phyloP scores from a whole-genome alignment of 2,888 invertebrate genomes.

The Fragum whitleyi region DNA sequence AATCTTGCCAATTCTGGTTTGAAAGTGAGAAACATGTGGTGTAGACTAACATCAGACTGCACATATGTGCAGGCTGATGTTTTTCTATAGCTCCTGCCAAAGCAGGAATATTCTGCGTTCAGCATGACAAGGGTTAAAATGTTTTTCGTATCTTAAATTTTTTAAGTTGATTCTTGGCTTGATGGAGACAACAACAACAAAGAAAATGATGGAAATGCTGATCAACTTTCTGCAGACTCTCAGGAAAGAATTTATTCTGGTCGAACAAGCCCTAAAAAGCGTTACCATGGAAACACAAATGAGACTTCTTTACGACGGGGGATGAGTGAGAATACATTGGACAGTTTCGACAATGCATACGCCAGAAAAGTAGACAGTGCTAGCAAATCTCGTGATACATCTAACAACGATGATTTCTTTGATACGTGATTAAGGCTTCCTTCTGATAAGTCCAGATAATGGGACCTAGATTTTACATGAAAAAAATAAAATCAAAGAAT shows the following conservation, averaged over 20 bases:
- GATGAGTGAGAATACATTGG: slow-evolving; percentile 77
- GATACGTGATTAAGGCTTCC: slow-evolving; percentile 68
- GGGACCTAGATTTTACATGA: too few species aligned
- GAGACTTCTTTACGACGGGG: slow-evolving; percentile 46
- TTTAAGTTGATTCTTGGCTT: slow-evolving; percentile 78
- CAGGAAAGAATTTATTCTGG: slow-evolving; percentile 70
- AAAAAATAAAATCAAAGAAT: not conserved
- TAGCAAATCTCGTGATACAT: slow-evolving; percentile 15
- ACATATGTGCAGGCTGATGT: too few species aligned
- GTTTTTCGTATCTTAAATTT: not conserved
- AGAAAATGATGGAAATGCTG: slow-evolving; percentile 13
- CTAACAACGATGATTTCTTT: slow-evolving; percentile 76
- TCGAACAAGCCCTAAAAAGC: slow-evolving; percentile 67
- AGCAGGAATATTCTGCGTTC: too few species aligned
- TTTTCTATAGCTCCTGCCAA: too few species aligned
- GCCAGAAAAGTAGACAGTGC: slow-evolving; percentile 63
- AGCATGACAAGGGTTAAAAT: too few species aligned
- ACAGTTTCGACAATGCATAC: slow-evolving; percentile 79
- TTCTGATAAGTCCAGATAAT: too few species aligned
- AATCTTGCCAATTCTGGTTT: too few species aligned
- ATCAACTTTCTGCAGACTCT: slow-evolving; percentile 47
- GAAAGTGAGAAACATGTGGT: too few species aligned
- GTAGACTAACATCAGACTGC: too few species aligned
- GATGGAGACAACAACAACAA: slow-evolving; percentile 68
- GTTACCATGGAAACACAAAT: slow-evolving; percentile 25